These are phyloP conservation scores for Apodemus sylvaticus DNA, from an alignment of 2,113 vertebrate species.

Conservation along the genomic window DNA sequence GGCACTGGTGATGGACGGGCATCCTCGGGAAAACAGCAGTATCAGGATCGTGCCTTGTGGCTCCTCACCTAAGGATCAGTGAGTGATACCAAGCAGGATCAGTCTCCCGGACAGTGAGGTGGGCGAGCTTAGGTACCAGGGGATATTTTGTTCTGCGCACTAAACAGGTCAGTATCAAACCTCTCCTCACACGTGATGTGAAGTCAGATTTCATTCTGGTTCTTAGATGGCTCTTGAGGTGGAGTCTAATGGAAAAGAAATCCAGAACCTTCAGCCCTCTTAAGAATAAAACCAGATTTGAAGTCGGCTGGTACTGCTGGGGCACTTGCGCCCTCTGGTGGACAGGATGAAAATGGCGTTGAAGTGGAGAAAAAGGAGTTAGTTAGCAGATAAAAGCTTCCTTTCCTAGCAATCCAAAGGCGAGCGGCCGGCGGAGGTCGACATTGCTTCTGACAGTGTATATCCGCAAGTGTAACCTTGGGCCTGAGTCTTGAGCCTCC, in stretches of 20 bases:
- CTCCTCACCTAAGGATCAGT: neutral
- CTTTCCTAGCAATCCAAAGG: accelerated
- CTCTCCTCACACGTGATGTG: neutral
- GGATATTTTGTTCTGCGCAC: neutral
- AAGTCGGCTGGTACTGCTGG: neutral
- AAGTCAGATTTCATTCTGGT: neutral
- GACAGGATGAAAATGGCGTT: neutral
- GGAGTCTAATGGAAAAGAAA: neutral
- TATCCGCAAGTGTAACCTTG: neutral
- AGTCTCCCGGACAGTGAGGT: neutral
- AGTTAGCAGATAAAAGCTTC: neutral
- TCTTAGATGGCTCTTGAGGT: neutral
- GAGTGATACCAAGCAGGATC: neutral
- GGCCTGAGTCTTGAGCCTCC: neutral
- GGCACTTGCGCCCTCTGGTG: slow-evolving; percentile 62
- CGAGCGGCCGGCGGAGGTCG: neutral
- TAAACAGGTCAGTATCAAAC: neutral
- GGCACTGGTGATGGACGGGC: neutral
- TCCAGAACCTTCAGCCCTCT: neutral
- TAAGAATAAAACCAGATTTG: neutral
- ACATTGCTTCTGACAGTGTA: neutral
- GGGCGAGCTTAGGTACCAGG: neutral
- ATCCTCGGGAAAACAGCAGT: neutral
- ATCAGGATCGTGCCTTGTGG: neutral
- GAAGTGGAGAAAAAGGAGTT: neutral